phyloP scores from a whole-genome alignment of 2,113 vertebrate species.

The Archocentrus centrarchus region DNA sequence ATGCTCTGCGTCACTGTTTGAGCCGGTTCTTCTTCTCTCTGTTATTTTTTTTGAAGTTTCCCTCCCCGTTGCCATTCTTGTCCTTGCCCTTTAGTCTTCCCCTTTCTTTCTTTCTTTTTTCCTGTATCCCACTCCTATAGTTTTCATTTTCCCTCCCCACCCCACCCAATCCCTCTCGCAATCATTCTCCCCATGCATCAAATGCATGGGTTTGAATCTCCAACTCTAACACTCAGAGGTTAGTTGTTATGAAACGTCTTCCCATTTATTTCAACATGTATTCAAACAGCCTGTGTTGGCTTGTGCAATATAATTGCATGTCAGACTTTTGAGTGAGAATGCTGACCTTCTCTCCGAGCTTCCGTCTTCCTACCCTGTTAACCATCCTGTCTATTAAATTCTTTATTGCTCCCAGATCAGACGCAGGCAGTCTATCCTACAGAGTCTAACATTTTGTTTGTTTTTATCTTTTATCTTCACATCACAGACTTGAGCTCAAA shows the following conservation, averaged over 20 bases:
- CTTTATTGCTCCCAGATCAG: constrained; percentile 34
- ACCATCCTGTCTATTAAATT: constrained; percentile 37
- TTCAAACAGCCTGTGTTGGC: constrained; percentile 25
- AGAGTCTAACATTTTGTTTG: constrained; percentile 28
- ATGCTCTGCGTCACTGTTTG: constrained; percentile 7
- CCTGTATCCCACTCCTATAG: background rate
- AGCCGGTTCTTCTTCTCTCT: constrained; percentile 18
- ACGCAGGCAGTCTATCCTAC: constrained; percentile 2
- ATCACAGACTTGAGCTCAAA: background rate
- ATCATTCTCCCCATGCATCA: background rate
- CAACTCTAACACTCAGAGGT: constrained; percentile 27
- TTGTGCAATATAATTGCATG: constrained; percentile 61
- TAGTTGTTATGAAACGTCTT: constrained; percentile 40
- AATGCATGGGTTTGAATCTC: constrained; percentile 26
- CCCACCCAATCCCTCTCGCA: background rate
- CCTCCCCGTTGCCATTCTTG: background rate
- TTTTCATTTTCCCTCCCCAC: background rate
- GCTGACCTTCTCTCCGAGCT: constrained; percentile 60
- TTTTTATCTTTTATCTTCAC: constrained; percentile 28
- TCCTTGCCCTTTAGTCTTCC: background rate
- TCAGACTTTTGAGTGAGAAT: constrained; percentile 61
- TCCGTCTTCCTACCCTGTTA: constrained; percentile 24
- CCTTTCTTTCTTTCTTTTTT: background rate
- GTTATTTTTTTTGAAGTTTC: constrained; percentile 26
- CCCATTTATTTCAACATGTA: constrained; percentile 48